These are phyloP conservation scores for Melanargia galathea DNA, from an alignment of 2,888 invertebrate genomes.

Conservation along the genomic window DNA sequence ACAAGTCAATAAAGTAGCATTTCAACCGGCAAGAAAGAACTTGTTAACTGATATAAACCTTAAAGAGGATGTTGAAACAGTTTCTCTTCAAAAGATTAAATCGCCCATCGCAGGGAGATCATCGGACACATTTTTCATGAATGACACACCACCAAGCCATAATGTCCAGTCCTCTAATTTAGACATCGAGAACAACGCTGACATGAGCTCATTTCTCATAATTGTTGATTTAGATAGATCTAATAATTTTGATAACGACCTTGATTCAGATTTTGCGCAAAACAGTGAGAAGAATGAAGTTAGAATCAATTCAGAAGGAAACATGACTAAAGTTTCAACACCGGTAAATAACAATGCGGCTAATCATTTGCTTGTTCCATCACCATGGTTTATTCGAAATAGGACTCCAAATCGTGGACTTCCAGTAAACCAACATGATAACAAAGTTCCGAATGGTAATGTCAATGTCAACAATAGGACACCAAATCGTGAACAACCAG, in stretches of 20 bases:
- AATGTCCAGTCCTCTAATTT: slow-evolving; percentile 51
- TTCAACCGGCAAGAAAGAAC: slow-evolving; percentile 69
- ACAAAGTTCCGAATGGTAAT: slow-evolving; percentile 49
- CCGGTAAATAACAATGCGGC: slow-evolving; percentile 57
- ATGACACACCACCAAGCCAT: slow-evolving; percentile 64
- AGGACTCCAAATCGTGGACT: slow-evolving; percentile 54
- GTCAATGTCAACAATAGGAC: slow-evolving; percentile 39
- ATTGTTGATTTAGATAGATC: slow-evolving; percentile 73
- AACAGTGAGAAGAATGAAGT: slow-evolving; percentile 59
- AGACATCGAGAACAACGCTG: slow-evolving; percentile 58
- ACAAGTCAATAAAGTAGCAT: slow-evolving; percentile 72
- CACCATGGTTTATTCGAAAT: slow-evolving; percentile 58
- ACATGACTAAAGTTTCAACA: slow-evolving; percentile 71
- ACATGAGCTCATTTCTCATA: slow-evolving; percentile 63
- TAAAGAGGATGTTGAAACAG: slow-evolving; percentile 64
- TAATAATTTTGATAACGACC: slow-evolving; percentile 60
- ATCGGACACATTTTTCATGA: slow-evolving; percentile 69
- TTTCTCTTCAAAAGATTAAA: slow-evolving; percentile 50
- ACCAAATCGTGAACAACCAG: no score
- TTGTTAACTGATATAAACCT: slow-evolving; percentile 65
- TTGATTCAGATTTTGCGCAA: slow-evolving; percentile 55
- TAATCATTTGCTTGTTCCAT: slow-evolving; percentile 60
- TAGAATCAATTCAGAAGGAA: slow-evolving; percentile 62
- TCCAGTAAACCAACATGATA: no score
- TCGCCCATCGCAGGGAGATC: slow-evolving; percentile 59